A percentile compares a stretch with the other conserved stretches of the same genome.
Evolutionary conservation across 2,797 vertebrate species (phyloP).

Genomic region (Brachymystax lenok): DNA sequence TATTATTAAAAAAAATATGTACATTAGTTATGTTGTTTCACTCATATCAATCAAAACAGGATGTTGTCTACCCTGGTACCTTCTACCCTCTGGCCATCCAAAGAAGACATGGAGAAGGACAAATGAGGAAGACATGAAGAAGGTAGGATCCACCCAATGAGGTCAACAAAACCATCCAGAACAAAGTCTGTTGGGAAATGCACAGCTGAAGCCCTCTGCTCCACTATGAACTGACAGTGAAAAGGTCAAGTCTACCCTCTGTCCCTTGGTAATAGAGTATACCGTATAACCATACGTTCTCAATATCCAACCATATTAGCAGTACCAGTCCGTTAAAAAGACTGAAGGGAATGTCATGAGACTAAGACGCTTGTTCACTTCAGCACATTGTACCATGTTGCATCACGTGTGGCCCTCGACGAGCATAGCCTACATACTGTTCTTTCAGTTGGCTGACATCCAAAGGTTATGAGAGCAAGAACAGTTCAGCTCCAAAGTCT

Average conservation of each 20-base stretch:
- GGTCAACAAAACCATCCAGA: too few relatives aligned
- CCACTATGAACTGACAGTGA: too few relatives aligned
- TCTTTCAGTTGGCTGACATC: neutral
- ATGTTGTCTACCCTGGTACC: neutral
- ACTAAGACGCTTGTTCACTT: conserved; percentile 1
- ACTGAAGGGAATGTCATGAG: conserved; percentile 12
- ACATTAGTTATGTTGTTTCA: neutral
- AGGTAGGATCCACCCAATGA: too few relatives aligned
- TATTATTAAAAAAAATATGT: neutral
- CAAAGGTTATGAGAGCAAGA: neutral
- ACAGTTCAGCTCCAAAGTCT: too few relatives aligned
- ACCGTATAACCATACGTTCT: neutral
- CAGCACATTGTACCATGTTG: neutral
- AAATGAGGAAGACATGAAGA: too few relatives aligned
- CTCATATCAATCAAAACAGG: neutral
- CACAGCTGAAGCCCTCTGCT: too few relatives aligned
- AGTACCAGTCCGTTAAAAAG: neutral
- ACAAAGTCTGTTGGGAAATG: too few relatives aligned
- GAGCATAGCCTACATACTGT: neutral
- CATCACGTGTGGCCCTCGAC: neutral
- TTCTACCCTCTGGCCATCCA: too few relatives aligned
- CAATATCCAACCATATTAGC: neutral
- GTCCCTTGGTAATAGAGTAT: too few relatives aligned
- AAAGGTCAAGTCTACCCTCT: neutral
- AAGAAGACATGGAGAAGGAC: too few relatives aligned